These are phyloP conservation scores for Nannobrachium achirus DNA, from an alignment of 2,113 vertebrate species.

Conservation along the genomic window DNA sequence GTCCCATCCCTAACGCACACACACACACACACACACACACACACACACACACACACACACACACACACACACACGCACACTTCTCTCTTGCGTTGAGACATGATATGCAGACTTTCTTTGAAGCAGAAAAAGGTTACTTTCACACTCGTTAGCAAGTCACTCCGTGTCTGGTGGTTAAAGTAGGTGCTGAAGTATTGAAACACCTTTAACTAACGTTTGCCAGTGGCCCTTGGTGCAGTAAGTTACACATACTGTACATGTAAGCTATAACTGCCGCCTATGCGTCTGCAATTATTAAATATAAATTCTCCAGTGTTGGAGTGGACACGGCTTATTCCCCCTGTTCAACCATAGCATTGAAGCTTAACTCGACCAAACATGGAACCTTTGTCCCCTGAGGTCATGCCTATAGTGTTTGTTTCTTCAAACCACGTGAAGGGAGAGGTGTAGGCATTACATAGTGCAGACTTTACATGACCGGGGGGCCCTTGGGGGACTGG, in stretches of 20 bases:
- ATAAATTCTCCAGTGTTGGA: neutral
- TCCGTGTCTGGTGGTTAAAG: constrained; percentile 63
- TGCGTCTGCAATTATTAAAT: neutral
- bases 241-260: neutral
- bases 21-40: too few relatives aligned
- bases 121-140: constrained; percentile 73
- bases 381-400: constrained; percentile 15
- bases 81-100: constrained; percentile 53
- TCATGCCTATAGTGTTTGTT: constrained; percentile 15
- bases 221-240: constrained; percentile 48
- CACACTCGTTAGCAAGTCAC: constrained; percentile 66
- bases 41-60: too few relatives aligned
- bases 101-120: constrained; percentile 72
- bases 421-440: constrained; percentile 10
- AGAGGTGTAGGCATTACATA: constrained; percentile 4
- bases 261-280: neutral
- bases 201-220: constrained; percentile 56
- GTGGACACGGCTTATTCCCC: constrained; percentile 15
- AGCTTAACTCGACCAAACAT: neutral
- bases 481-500: constrained; percentile 29
- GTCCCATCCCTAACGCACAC: too few relatives aligned
- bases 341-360: neutral
- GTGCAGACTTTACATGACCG: constrained; percentile 34
- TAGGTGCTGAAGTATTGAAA: constrained; percentile 49
- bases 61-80: too few relatives aligned